Evolutionary conservation across 2,888 invertebrate genomes (phyloP).

Genomic region (Synanthedon tipuliformis): DNA sequence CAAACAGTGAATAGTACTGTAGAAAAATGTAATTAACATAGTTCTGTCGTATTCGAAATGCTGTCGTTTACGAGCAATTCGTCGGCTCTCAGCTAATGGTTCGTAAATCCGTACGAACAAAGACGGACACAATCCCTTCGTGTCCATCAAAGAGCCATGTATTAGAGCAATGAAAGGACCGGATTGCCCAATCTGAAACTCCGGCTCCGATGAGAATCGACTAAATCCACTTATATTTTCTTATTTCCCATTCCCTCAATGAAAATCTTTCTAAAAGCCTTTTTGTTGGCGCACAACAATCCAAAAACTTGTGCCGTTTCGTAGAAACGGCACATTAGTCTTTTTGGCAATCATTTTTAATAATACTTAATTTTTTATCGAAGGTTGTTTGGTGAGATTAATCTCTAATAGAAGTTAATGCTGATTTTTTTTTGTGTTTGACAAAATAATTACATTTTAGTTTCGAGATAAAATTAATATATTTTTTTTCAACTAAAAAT

Average conservation of each 20-base stretch:
- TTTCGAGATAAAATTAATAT: too few species aligned
- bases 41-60: too few species aligned
- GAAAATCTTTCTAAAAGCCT: conserved; percentile 36
- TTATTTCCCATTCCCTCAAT: conserved; percentile 32
- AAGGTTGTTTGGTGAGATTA: background rate
- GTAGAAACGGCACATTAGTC: conserved; percentile 1
- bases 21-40: too few species aligned
- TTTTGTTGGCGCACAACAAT: conserved; percentile 29
- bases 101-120: conserved; percentile 31
- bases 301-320: conserved; percentile 20
- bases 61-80: background rate
- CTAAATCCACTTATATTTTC: conserved; percentile 38
- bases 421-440: too few species aligned
- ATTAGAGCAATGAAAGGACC: conserved; percentile 34
- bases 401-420: background rate
- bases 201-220: conserved; percentile 4
- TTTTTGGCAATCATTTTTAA: background rate
- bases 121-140: conserved; percentile 31
- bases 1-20: too few species aligned
- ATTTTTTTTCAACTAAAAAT: too few species aligned
- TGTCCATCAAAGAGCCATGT: conserved; percentile 37
- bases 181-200: conserved; percentile 28
- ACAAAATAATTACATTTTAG: too few species aligned
- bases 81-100: conserved; percentile 11
- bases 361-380: background rate